Base-by-base conservation (phyloP, 2,113 vertebrate genomes). In the Tichodroma muraria region DNA sequence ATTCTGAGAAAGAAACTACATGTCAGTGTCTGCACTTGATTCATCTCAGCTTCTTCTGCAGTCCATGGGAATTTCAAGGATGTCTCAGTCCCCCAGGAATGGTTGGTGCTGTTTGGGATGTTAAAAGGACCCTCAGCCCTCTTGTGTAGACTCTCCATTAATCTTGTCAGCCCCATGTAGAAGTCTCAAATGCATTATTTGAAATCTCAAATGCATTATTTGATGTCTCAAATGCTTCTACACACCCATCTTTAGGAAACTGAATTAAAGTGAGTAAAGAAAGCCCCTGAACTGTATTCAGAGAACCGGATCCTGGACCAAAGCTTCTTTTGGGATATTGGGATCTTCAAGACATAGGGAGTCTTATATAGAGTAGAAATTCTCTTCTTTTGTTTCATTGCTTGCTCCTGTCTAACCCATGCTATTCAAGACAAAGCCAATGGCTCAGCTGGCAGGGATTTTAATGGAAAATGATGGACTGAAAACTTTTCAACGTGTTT, bases 321-420 rank as follows among this genome's bases (percentile, higher is more conserved):
- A 77, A 81, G 4, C 5, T 22, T 68, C 35, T 28, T 42, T 27
- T 56, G 65, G 56, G 38, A 33, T 75, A 9, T 27, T 38, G 17
- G 13, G 38, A 47, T 81, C 31, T 54, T 49, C 40, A 78, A 11
- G 33, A 40, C 28, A 63, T 2, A 11, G 4, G 9, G 13, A 76
- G 6, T 24, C 12, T 30, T 24, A 11, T 3, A 30, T 6, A 11
- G 52, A 86, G 37, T 0, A 60, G 9, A 54, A 68, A 22, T 47
- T 38, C 1, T 47, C 5, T 31, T 11, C 42, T 52, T 54, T 38
- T 38, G 7, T 27, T 47, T 21, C 0, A 0, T 38, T 47, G 2
- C 22, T 69, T 76, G 27, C 33, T 80, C 20, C 37, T 71, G 56
- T 53, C 6, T 33, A 28, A 71, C 8, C 16, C 30, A 0, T 18